phyloP scores from a whole-genome alignment of 1,140 invertebrate genomes.

The Dinothrombium tinctorium region DNA sequence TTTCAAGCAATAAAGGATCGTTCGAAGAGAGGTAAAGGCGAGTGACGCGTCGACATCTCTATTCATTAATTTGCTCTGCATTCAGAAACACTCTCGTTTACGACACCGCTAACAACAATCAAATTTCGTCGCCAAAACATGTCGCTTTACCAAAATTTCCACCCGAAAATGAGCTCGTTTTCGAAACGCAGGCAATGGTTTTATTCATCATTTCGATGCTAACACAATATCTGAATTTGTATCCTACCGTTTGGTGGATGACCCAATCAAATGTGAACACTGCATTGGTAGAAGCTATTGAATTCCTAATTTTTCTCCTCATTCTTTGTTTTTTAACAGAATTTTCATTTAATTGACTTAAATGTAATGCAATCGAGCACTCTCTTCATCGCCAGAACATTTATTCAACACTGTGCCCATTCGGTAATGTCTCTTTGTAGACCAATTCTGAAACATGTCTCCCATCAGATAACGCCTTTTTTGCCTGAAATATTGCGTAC shows the following conservation, averaged over 20 bases:
- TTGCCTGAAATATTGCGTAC: neutral
- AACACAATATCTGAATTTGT: slow-evolving; percentile 78
- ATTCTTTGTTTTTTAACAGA: slow-evolving; percentile 32
- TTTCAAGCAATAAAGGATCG: too few relatives aligned
- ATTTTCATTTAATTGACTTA: slow-evolving; percentile 77
- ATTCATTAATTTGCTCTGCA: too few relatives aligned
- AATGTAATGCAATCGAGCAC: slow-evolving; percentile 58
- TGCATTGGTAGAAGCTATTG: slow-evolving; percentile 34
- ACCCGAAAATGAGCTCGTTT: slow-evolving; percentile 50
- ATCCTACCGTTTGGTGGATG: slow-evolving; percentile 89
- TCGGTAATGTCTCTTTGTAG: slow-evolving; percentile 5
- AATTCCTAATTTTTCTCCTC: slow-evolving; percentile 22
- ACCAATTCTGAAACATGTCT: neutral
- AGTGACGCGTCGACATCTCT: too few relatives aligned
- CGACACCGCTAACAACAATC: too few relatives aligned
- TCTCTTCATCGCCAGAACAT: slow-evolving; percentile 45
- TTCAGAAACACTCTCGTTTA: too few relatives aligned
- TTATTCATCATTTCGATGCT: slow-evolving; percentile 42
- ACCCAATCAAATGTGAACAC: slow-evolving; percentile 67
- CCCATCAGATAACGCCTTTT: slow-evolving; percentile 1
- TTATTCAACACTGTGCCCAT: slow-evolving; percentile 41
- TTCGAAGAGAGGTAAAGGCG: too few relatives aligned
- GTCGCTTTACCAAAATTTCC: slow-evolving; percentile 61
- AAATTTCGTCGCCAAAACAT: too few relatives aligned
- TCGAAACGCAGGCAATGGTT: slow-evolving; percentile 53